These are phyloP conservation scores for Trachelus stipa DNA, from an alignment of 2,888 invertebrate species.

Conservation along the genomic window DNA sequence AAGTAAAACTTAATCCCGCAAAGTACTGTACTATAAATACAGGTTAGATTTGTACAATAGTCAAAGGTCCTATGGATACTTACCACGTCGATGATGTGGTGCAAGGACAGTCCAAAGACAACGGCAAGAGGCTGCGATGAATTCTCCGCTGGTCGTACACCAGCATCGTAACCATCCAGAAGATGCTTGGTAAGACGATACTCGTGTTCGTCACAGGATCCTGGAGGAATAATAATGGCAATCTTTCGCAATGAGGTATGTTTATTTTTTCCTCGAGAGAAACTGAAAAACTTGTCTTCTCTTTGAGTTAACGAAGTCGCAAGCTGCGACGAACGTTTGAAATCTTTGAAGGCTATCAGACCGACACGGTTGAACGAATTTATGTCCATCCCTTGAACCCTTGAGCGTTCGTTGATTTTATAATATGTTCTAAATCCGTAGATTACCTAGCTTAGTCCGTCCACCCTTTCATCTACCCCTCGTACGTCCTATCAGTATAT, in stretches of 20 bases:
- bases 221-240: neutral
- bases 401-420: neutral
- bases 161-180: slow-evolving; percentile 82
- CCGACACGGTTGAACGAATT: neutral
- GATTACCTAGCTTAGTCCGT: neutral
- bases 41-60: neutral
- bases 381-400: neutral
- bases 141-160: slow-evolving; percentile 82
- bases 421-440: neutral
- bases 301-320: neutral
- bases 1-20: neutral
- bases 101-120: slow-evolving; percentile 84
- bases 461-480: neutral
- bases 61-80: slow-evolving; percentile 58
- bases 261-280: neutral
- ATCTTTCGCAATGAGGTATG: neutral
- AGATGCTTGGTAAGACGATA: slow-evolving; percentile 79
- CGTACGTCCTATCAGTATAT: neutral
- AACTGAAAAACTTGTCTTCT: neutral
- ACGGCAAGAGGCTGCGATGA: slow-evolving; percentile 81
- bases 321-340: neutral
- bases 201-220: slow-evolving; percentile 75
- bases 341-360: neutral
- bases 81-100: slow-evolving; percentile 89
- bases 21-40: neutral